phyloP scores from a whole-genome alignment of 2,113 vertebrate genomes.

The Tympanuchus pallidicinctus region DNA sequence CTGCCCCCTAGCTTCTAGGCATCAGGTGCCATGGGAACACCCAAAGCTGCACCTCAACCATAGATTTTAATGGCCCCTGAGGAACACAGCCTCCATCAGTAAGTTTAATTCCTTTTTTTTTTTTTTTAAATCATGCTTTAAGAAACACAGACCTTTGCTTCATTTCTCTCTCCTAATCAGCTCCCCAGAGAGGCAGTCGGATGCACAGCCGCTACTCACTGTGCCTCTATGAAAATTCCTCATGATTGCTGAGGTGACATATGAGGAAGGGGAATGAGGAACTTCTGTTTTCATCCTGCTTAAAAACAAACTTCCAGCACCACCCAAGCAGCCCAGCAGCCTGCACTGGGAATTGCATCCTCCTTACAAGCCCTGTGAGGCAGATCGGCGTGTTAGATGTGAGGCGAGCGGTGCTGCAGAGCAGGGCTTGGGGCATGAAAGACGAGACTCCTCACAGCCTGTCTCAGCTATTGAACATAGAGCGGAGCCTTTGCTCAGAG shows the following conservation, averaged over 20 bases:
- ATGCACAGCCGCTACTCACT: neutral
- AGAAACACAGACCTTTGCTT: neutral
- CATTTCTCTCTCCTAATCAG: neutral
- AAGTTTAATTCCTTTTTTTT: neutral
- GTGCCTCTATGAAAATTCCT: neutral
- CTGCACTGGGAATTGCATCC: neutral
- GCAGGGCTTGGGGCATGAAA: neutral
- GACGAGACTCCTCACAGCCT: conserved; percentile 9
- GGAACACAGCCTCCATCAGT: neutral
- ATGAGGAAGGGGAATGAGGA: neutral
- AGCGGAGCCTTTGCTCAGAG: conserved; percentile 3
- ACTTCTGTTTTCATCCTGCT: conserved; percentile 13
- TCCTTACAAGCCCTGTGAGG: neutral
- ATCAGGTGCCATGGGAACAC: neutral
- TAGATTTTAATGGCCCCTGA: neutral
- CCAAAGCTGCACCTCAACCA: neutral
- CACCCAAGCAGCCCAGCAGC: neutral
- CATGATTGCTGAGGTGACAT: conserved; percentile 19
- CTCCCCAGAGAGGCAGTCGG: neutral
- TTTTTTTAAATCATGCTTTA: neutral
- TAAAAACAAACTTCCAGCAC: conserved; percentile 35
- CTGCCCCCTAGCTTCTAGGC: neutral
- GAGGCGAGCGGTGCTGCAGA: neutral
- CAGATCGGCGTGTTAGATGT: neutral
- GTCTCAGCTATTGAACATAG: conserved; percentile 45